phyloP scores from a whole-genome alignment of 1,140 invertebrate species.

The Rhyzopertha dominica region DNA sequence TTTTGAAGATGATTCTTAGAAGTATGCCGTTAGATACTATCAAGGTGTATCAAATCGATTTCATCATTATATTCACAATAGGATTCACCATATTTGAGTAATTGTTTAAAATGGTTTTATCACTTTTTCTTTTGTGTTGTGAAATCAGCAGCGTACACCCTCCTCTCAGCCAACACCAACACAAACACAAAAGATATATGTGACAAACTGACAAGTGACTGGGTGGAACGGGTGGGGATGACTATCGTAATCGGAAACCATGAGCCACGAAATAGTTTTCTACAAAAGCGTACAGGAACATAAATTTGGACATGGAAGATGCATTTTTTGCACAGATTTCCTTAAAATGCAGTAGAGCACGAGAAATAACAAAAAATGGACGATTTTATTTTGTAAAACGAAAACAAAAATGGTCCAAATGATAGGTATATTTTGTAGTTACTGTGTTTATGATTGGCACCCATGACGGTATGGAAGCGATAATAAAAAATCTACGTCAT shows the following conservation, averaged over 20 bases:
- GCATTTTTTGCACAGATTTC: constrained; percentile 3
- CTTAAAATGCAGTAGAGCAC: constrained; percentile 5
- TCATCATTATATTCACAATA: neutral
- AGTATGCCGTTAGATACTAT: neutral
- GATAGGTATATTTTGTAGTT: too few species aligned
- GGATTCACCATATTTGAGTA: constrained; percentile 1
- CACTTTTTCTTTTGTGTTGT: constrained; percentile 28
- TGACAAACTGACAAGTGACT: neutral
- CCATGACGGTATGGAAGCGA: too few species aligned
- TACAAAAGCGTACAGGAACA: neutral
- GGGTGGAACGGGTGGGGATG: constrained; percentile 5
- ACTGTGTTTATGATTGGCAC: too few species aligned
- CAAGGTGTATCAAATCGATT: constrained; percentile 2
- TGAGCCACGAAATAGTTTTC: neutral
- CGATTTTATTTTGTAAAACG: too few species aligned
- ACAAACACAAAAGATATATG: constrained; percentile 19
- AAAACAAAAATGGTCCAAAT: too few species aligned
- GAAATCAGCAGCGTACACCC: constrained; percentile 34
- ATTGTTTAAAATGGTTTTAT: constrained; percentile 3
- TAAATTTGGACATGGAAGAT: neutral
- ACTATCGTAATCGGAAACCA: neutral
- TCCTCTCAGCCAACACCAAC: constrained; percentile 21
- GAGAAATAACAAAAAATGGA: too few species aligned
- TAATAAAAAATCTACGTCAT: too few species aligned
- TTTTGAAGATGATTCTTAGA: constrained; percentile 3